Conservation (phyloP, 2,113 vertebrate genomes). For the Oxyruncus cristatus region DNA sequence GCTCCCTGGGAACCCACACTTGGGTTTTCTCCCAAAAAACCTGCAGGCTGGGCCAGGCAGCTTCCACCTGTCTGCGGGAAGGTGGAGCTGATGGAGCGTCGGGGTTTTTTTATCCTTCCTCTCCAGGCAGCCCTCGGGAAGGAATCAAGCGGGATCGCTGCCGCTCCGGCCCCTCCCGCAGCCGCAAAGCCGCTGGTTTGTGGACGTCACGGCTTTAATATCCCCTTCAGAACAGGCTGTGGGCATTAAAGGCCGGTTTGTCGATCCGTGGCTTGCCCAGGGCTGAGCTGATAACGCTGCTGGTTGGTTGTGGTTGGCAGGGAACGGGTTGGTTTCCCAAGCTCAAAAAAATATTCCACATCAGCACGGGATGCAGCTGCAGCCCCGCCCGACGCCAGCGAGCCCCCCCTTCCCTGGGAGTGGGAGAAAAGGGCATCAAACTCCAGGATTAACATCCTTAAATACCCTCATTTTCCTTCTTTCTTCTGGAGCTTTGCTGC, state of each 20-base stretch:
- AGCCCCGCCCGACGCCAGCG: accelerated
- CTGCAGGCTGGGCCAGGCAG: neutral
- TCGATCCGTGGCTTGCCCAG: accelerated
- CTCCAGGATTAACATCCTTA: neutral
- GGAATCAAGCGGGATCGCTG: neutral
- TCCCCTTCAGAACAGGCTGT: neutral
- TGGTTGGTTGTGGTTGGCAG: neutral
- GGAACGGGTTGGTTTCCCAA: neutral
- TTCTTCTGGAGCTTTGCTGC: neutral
- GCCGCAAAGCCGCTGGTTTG: neutral
- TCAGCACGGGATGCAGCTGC: accelerated
- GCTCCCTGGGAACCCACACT: neutral
- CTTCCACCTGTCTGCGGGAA: neutral
- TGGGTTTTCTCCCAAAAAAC: neutral
- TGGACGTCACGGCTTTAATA: neutral
- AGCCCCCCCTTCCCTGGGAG: neutral
- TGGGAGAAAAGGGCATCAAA: neutral
- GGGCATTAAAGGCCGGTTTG: neutral
- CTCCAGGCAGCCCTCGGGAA: neutral
- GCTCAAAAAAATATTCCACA: neutral
- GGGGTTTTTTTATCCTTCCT: neutral
- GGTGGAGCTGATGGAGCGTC: neutral
- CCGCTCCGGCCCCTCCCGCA: neutral
- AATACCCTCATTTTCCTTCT: neutral
- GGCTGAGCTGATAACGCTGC: neutral